Percentiles rank a stretch among this genome's conserved stretches.
phyloP scores from a whole-genome alignment of 2,113 vertebrate species.

The Notechis scutatus region DNA sequence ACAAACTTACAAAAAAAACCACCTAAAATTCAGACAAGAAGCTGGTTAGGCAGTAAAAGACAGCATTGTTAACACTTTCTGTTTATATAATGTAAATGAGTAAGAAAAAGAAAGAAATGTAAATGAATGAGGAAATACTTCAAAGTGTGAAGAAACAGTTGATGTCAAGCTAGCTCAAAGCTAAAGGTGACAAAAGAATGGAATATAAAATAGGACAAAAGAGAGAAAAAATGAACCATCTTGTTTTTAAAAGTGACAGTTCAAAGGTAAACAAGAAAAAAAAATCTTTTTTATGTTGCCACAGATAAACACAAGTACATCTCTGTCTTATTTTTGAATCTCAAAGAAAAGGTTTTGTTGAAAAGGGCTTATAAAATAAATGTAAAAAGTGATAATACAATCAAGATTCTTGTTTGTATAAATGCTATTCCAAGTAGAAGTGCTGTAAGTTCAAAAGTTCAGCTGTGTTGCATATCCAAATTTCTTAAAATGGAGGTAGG shows the following conservation, averaged over 20 bases:
- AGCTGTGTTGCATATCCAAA: background rate
- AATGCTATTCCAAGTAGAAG: background rate
- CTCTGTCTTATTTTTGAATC: background rate
- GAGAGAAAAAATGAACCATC: background rate
- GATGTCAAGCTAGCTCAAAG: background rate
- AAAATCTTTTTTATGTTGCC: background rate
- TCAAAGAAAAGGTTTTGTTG: background rate
- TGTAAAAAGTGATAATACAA: background rate
- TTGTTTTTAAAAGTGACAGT: background rate
- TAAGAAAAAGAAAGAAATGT: background rate
- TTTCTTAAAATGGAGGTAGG: background rate
- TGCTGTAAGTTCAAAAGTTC: background rate
- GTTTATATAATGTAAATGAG: background rate
- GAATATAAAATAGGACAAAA: background rate
- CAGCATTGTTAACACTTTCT: background rate
- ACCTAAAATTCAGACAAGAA: background rate
- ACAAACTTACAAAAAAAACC: background rate
- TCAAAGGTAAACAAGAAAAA: background rate
- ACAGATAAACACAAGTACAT: background rate
- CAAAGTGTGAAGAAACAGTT: background rate
- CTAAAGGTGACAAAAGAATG: background rate
- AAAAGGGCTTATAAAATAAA: background rate
- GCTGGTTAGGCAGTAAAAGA: background rate
- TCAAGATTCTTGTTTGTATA: background rate
- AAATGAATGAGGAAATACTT: background rate